A percentile compares a stretch with the other conserved stretches of the same genome.
Conservation (phyloP, 1,140 invertebrate species). For the Heliconius nattereri region DNA sequence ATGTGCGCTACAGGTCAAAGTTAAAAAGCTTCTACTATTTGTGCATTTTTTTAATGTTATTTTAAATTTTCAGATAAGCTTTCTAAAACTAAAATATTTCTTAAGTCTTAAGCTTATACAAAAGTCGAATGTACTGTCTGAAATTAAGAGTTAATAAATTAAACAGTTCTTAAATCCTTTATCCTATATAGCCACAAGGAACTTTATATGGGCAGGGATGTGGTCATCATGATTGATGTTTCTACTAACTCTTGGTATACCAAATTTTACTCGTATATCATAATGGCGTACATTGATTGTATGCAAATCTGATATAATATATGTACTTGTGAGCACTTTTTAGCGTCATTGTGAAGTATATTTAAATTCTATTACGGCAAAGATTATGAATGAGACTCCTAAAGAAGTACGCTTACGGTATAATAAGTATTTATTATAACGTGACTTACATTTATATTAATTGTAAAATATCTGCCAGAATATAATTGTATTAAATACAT, state of each 20-base stretch:
- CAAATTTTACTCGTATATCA: slow-evolving; percentile 32
- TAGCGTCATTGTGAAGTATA: slow-evolving; percentile 36
- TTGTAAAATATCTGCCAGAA: not conserved
- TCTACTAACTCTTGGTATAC: slow-evolving; percentile 34
- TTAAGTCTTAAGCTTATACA: not conserved
- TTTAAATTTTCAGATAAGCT: no score
- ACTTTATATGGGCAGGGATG: slow-evolving; percentile 36
- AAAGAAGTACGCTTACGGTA: slow-evolving; percentile 22
- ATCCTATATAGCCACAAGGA: slow-evolving; percentile 19
- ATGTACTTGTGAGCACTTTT: slow-evolving; percentile 22
- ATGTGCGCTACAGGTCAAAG: slow-evolving; percentile 32
- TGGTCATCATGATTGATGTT: slow-evolving; percentile 37
- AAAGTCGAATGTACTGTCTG: not conserved
- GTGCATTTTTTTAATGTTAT: no score
- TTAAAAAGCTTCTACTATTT: not conserved
- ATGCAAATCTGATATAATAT: slow-evolving; percentile 46
- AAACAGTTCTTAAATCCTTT: slow-evolving; percentile 24
- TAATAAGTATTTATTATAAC: slow-evolving; percentile 2
- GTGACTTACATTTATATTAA: slow-evolving; percentile 6
- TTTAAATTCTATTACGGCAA: slow-evolving; percentile 41
- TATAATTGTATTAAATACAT: not conserved
- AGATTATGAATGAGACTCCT: slow-evolving; percentile 35
- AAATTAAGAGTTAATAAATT: slow-evolving; percentile 19
- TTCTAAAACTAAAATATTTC: no score
- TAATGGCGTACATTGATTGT: slow-evolving; percentile 44